Conservation (phyloP, 2,888 invertebrate species). For the Heteromurus nitidus region DNA sequence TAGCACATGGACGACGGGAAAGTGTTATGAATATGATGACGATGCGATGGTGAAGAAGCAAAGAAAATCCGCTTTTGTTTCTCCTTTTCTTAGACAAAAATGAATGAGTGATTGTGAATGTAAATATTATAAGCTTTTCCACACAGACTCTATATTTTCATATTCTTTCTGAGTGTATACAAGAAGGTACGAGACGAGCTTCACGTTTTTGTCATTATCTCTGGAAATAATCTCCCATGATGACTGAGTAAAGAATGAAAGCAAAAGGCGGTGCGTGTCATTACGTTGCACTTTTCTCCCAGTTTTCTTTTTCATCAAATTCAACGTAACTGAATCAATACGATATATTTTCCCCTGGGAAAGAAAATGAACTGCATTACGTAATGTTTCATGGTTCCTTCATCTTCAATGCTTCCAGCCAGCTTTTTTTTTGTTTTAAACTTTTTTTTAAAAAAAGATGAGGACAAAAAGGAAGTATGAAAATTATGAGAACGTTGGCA, state of each 20-base stretch:
- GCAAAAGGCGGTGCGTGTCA: conserved; percentile 26
- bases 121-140: conserved; percentile 26
- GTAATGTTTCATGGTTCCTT: too few species aligned
- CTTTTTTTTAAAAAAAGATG: neutral
- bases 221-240: conserved; percentile 5
- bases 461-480: neutral
- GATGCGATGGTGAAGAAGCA: neutral
- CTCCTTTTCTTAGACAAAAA: neutral
- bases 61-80: neutral
- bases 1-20: neutral
- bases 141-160: neutral
- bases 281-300: conserved; percentile 21
- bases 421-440: neutral
- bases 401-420: neutral
- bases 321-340: too few species aligned
- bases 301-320: neutral
- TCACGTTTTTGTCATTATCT: conserved; percentile 1
- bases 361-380: neutral
- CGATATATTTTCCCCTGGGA: too few species aligned
- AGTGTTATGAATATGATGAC: neutral
- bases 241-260: conserved; percentile 4
- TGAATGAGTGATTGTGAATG: conserved; percentile 2
- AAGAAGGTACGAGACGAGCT: neutral
- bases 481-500: neutral
- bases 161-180: too few species aligned